Percentiles rank a stretch among this genome's conserved stretches.
Conservation (phyloP, 2,888 invertebrate genomes). For the Tanypteryx hageni region DNA sequence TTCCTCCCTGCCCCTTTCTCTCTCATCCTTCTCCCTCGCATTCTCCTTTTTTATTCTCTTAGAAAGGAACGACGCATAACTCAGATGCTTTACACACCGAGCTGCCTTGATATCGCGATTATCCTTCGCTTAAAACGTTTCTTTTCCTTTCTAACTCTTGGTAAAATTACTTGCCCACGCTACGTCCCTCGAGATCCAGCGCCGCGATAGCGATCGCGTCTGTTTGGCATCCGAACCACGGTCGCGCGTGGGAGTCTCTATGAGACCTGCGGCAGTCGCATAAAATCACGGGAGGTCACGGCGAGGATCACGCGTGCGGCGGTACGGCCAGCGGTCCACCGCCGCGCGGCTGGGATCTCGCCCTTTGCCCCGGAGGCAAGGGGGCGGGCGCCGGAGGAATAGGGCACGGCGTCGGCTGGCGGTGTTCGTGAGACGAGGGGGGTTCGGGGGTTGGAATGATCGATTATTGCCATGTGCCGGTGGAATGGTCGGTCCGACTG, state of each 20-base stretch:
- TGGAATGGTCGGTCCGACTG: neutral
- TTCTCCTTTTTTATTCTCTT: neutral
- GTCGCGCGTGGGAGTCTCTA: slow-evolving; percentile 12
- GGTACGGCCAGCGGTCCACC: neutral
- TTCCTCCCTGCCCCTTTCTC: neutral
- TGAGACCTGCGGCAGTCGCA: neutral
- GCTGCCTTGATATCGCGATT: slow-evolving; percentile 28
- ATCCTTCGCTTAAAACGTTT: slow-evolving; percentile 21
- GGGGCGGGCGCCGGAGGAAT: neutral
- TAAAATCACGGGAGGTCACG: neutral
- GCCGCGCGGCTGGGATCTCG: neutral
- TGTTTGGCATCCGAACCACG: neutral
- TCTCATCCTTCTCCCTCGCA: neutral
- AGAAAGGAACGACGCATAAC: neutral
- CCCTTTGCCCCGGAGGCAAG: neutral
- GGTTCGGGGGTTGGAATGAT: neutral
- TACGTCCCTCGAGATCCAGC: slow-evolving; percentile 10
- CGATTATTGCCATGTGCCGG: neutral
- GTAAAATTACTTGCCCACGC: slow-evolving; percentile 32
- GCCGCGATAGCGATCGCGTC: neutral
- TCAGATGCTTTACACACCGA: slow-evolving; percentile 28
- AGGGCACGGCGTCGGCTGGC: neutral
- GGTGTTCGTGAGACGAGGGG: no score
- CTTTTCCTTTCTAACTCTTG: slow-evolving; percentile 18
- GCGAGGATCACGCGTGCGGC: neutral